Evolutionary conservation across 2,113 vertebrate genomes (phyloP).

Genomic region (Castor canadensis): DNA sequence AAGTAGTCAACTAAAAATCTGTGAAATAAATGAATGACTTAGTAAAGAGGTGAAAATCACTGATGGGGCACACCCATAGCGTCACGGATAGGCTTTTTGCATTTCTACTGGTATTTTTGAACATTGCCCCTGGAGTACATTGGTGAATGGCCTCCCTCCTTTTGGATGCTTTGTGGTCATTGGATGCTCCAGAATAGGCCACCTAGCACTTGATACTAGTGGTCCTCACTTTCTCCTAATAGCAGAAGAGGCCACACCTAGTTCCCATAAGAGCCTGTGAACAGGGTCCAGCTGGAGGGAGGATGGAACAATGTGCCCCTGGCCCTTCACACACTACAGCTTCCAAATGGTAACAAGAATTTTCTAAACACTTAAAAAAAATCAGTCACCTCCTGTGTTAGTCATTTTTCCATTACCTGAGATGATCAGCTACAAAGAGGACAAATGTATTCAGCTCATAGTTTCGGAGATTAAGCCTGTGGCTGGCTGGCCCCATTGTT

Average conservation of each 20-base stretch:
- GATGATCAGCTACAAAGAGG: neutral
- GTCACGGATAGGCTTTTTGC: fast-evolving
- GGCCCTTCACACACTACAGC: neutral
- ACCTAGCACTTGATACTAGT: fast-evolving
- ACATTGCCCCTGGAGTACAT: too few relatives aligned
- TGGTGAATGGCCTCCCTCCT: too few relatives aligned
- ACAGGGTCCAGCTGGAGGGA: fast-evolving
- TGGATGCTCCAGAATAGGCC: neutral
- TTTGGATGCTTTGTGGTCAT: neutral
- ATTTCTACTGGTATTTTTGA: neutral
- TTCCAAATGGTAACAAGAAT: neutral
- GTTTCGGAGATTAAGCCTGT: neutral
- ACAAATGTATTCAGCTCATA: neutral
- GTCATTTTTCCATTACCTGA: neutral
- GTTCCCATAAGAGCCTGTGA: neutral
- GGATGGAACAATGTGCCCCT: neutral
- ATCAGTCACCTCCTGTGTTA: neutral
- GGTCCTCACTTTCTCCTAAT: neutral
- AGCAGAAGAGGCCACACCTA: too few relatives aligned
- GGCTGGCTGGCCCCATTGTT: neutral
- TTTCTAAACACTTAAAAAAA: neutral
- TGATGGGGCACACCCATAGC: fast-evolving
- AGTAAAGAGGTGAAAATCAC: neutral
- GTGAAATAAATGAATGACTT: neutral
- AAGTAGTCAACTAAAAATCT: neutral